These are phyloP conservation scores for Agrotis puta DNA, from an alignment of 2,888 invertebrate genomes.

Conservation along the genomic window DNA sequence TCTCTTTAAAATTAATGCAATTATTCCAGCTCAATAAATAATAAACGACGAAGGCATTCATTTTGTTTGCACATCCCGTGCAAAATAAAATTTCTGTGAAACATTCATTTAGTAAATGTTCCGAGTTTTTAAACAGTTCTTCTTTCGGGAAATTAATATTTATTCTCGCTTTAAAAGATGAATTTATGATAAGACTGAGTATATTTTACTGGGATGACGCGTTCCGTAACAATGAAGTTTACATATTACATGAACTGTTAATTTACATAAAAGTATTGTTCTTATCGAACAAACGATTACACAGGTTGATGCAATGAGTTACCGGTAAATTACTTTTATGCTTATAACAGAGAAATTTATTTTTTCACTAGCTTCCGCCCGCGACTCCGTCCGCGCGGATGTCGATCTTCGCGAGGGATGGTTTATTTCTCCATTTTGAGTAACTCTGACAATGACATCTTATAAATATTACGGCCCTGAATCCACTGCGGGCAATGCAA, in stretches of 20 bases:
- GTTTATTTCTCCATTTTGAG: too few relatives aligned
- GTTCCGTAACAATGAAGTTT: slow-evolving; percentile 29
- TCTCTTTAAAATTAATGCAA: slow-evolving; percentile 2
- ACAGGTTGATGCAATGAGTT: neutral
- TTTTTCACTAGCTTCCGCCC: too few relatives aligned
- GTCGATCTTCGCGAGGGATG: too few relatives aligned
- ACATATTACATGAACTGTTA: too few relatives aligned
- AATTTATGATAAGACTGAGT: slow-evolving; percentile 38
- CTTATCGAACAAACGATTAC: neutral
- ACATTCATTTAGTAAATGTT: slow-evolving; percentile 19
- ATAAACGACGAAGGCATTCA: slow-evolving; percentile 8
- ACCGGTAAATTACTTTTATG: neutral
- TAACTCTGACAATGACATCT: too few relatives aligned
- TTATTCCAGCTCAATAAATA: slow-evolving; percentile 26
- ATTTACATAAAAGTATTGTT: neutral
- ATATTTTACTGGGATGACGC: slow-evolving; percentile 9
- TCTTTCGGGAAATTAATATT: slow-evolving; percentile 13
- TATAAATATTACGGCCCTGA: too few relatives aligned
- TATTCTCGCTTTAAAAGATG: slow-evolving; percentile 38
- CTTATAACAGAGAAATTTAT: neutral
- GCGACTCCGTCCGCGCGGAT: too few relatives aligned
- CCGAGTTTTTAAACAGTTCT: slow-evolving; percentile 22
- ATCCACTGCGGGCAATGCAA: too few relatives aligned
- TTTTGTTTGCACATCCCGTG: slow-evolving; percentile 31
- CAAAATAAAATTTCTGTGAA: slow-evolving; percentile 27